Evolutionary conservation across 2,888 invertebrate genomes (phyloP), one percentile per base, ranked within the genome.

Genomic region (Ophraella communa): DNA sequence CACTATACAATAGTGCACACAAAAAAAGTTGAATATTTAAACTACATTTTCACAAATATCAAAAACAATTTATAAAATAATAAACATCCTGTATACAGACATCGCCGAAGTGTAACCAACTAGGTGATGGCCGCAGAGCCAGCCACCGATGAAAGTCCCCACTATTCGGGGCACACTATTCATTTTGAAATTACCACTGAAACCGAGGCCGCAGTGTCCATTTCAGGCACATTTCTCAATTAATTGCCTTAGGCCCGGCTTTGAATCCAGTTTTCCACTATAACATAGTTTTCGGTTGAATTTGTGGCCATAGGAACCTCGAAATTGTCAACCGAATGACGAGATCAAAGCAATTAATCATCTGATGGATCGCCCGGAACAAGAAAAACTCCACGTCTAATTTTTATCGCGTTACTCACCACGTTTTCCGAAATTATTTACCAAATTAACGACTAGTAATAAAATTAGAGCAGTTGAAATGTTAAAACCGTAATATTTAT

Each of bases 221-320:
- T 55, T 62, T 45, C 62, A 55, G 53, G 51, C 52, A 55, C 33
- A 66, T 55, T 66, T 62, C 59, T 55, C 58, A 59, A 62, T 62
- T 62, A 62, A 59, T 62, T 59, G 55, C 62, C 55, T 49, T 33
- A 57, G 47, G 49, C 59, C 39, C 8, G 21, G 52, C 62, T 62
- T 52, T 58, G 61, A 53, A 52, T 59, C 55, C 45, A 62, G 58
- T 62, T 65, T 58, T 39, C 54, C 42, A 14, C 24, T 53, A 44
- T 52, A 44, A 27, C 23, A 18, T 54, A 54, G 61, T 53, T 53
- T 45, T 53, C 33, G 23, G 33, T 61, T 47, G 23, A 61, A 45
- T 47, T 47, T 42, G 61, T 47, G 45, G 53, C 33, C 11, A 21
- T 7, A 10, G 8, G 10, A 47, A 18, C 20, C 23, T 30, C 18